Percentiles rank a stretch among this genome's conserved stretches.
Evolutionary conservation across 2,888 invertebrate genomes (phyloP).

Genomic region (Drosophila macrospina): DNA sequence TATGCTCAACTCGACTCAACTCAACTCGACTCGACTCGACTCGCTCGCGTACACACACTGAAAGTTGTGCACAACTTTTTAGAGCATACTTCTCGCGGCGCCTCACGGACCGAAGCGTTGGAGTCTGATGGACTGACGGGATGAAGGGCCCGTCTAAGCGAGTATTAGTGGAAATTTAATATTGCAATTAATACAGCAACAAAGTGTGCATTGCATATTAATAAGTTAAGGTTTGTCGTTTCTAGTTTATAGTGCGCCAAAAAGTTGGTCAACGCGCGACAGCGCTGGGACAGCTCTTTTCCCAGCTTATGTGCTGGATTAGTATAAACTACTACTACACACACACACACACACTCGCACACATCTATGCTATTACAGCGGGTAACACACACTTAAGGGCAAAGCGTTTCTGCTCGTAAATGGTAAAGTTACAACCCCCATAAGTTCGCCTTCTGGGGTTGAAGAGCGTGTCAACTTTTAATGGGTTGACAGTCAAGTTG

Average conservation of each 20-base stretch:
- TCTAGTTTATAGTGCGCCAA: conserved; percentile 58
- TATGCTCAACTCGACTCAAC: conserved; percentile 20
- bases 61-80: conserved; percentile 61
- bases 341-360: conserved; percentile 15
- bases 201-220: conserved; percentile 81
- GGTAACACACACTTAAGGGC: conserved; percentile 69
- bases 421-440: conserved; percentile 74
- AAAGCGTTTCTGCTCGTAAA: conserved; percentile 71
- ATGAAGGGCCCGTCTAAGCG: conserved; percentile 49
- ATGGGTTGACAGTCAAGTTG: conserved; percentile 58
- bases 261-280: conserved; percentile 55
- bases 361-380: conserved; percentile 13
- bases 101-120: background rate
- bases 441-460: conserved; percentile 59
- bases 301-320: conserved; percentile 43
- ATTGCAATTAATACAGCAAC: conserved; percentile 81
- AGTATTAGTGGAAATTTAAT: conserved; percentile 81
- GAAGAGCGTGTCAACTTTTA: conserved; percentile 69
- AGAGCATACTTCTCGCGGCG: conserved; percentile 59
- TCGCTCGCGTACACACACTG: conserved; percentile 22
- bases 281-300: background rate
- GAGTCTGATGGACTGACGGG: background rate
- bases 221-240: conserved; percentile 73
- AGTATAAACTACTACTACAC: conserved; percentile 34
- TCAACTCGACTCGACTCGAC: conserved; percentile 34